A percentile compares a stretch with the other conserved stretches of the same genome.
These are phyloP conservation scores for Leucophenga maculata DNA, from an alignment of 2,888 invertebrate genomes.

Conservation along the genomic window DNA sequence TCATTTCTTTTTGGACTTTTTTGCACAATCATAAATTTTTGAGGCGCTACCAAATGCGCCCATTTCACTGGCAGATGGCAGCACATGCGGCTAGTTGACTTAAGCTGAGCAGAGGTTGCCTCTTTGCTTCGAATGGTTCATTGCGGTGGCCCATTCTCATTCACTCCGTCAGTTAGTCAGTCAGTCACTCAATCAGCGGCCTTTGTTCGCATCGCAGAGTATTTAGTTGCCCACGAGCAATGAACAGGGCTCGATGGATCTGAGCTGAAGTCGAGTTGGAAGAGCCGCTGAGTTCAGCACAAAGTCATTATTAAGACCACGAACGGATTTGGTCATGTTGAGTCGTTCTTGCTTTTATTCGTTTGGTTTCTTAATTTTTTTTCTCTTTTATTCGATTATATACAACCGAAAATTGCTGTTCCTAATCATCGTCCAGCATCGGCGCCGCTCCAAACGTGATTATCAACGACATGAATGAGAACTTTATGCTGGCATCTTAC, in stretches of 20 bases:
- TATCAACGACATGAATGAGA: conserved; percentile 20
- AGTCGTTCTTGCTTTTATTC: conserved; percentile 3
- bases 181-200: conserved; percentile 9
- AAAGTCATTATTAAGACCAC: conserved; percentile 30
- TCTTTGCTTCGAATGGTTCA: not conserved
- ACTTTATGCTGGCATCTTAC: conserved; percentile 15
- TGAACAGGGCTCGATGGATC: not conserved
- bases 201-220: conserved; percentile 9
- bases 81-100: not conserved
- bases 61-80: conserved; percentile 15
- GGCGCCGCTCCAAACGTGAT: conserved; percentile 23
- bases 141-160: not conserved
- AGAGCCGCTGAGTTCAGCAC: not conserved
- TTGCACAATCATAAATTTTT: conserved; percentile 16
- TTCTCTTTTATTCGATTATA: conserved; percentile 28
- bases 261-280: not conserved
- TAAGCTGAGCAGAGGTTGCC: not conserved
- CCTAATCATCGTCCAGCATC: conserved; percentile 26
- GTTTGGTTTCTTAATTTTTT: not conserved
- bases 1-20: not conserved
- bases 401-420: conserved; percentile 35
- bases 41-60: conserved; percentile 5
- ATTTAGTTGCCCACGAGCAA: not conserved
- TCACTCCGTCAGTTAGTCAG: not conserved
- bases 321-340: conserved; percentile 26